A percentile compares a stretch with the other conserved stretches of the same genome.
Conservation (phyloP, 1,140 invertebrate species). For the Dryas iulia region DNA sequence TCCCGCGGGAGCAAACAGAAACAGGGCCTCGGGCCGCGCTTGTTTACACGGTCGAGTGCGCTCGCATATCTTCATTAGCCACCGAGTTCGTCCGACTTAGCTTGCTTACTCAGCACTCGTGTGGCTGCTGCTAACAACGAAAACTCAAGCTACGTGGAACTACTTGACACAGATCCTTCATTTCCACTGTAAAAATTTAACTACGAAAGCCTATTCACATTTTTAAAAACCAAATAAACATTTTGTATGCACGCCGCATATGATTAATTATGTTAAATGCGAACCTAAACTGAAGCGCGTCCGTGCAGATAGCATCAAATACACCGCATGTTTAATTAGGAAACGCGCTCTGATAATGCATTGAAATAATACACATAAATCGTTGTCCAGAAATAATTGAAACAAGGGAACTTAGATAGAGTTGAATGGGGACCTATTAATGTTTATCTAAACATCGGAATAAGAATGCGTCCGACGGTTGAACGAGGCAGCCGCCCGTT, state of each 20-base stretch:
- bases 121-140: conserved; percentile 40
- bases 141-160: conserved; percentile 32
- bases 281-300: conserved; percentile 28
- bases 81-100: conserved; percentile 37
- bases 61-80: conserved; percentile 76
- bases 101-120: conserved; percentile 67
- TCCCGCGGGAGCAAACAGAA: conserved; percentile 73
- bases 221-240: neutral
- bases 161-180: conserved; percentile 50
- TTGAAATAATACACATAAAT: conserved; percentile 50
- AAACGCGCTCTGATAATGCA: conserved; percentile 55
- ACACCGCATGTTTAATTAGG: conserved; percentile 48
- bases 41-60: conserved; percentile 73
- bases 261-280: neutral
- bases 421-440: conserved; percentile 57
- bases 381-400: conserved; percentile 69
- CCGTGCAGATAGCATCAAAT: conserved; percentile 56
- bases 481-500: conserved; percentile 49
- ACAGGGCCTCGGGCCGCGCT: conserved; percentile 56
- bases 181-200: conserved; percentile 28
- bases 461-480: conserved; percentile 59
- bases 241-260: neutral
- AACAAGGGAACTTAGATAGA: conserved; percentile 55
- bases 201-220: neutral
- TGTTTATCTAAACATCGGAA: conserved; percentile 75